Evolutionary conservation across 2,113 vertebrate species (phyloP).

Genomic region (Chauna torquata): DNA sequence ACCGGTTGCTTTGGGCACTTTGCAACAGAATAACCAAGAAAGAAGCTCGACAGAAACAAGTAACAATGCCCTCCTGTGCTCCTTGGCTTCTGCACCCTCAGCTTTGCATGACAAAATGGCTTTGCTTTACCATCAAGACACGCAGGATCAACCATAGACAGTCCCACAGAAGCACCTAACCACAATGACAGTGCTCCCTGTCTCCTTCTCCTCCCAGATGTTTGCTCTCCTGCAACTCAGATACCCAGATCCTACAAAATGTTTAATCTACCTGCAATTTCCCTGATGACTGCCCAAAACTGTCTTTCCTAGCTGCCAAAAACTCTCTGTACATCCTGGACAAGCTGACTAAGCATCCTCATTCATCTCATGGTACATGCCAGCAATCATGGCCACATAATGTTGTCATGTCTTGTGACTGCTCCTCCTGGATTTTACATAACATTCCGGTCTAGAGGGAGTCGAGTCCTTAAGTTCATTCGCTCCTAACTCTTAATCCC

Average conservation of each 20-base stretch:
- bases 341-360: slow-evolving; percentile 28
- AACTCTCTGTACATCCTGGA: not conserved
- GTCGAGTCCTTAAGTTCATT: not conserved
- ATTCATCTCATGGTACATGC: not conserved
- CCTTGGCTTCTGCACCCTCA: not conserved
- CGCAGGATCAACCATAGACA: not conserved
- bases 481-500: not conserved
- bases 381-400: not conserved
- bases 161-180: not conserved
- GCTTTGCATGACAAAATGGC: not conserved
- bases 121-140: not conserved
- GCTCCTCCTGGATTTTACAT: not conserved
- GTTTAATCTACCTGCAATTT: not conserved
- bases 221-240: not conserved
- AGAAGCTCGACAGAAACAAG: not conserved
- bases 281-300: not conserved
- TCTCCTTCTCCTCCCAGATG: not conserved
- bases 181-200: not conserved
- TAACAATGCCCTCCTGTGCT: not conserved
- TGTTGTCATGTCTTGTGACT: not conserved
- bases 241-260: not conserved
- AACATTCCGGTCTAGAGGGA: not conserved
- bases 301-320: not conserved
- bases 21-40: not conserved
- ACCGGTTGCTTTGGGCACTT: not conserved